A percentile compares a stretch with the other conserved stretches of the same genome.
Evolutionary conservation across 92 coral and sea anemone species (phyloP).

Genomic region (Muricea muricata): DNA sequence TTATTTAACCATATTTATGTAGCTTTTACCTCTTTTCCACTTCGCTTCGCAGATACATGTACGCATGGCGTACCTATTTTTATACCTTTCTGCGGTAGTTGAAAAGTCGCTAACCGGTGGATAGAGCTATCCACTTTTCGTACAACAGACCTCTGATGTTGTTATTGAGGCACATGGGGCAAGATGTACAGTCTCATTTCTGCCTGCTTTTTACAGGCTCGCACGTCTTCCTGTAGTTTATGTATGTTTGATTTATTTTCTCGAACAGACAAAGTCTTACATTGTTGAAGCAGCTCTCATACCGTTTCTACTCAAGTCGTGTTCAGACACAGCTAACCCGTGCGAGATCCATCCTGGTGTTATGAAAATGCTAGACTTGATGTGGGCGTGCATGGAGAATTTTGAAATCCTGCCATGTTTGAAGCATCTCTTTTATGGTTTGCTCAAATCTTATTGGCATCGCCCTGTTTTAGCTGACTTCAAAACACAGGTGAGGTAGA

Average conservation of each 20-base stretch:
- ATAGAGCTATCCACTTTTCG: too few relatives aligned
- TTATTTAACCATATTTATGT: too few relatives aligned
- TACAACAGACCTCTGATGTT: too few relatives aligned
- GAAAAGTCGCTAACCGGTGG: too few relatives aligned
- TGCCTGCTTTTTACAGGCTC: too few relatives aligned
- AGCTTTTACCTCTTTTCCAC: too few relatives aligned
- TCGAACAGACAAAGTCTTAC: constrained; percentile 77
- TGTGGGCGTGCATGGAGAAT: constrained; percentile 99
- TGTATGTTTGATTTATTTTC: neutral
- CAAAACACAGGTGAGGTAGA: constrained; percentile 74
- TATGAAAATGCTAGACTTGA: constrained; percentile 78
- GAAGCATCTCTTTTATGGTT: constrained; percentile 80
- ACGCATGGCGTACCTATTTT: too few relatives aligned
- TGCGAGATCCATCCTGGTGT: constrained; percentile 83
- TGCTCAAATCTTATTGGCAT: constrained; percentile 94
- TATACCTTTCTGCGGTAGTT: too few relatives aligned
- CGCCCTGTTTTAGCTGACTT: constrained; percentile 91
- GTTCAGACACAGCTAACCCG: constrained; percentile 76
- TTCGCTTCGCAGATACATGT: too few relatives aligned
- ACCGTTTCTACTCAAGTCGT: constrained; percentile 90
- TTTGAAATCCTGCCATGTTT: constrained; percentile 93
- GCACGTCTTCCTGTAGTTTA: too few relatives aligned
- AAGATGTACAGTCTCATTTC: too few relatives aligned
- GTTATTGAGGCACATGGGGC: too few relatives aligned
- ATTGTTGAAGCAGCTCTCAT: constrained; percentile 86